Percentiles rank a stretch among this genome's conserved stretches.
Evolutionary conservation across 2,113 vertebrate species (phyloP).

Genomic region (Oreochromis aureus): DNA sequence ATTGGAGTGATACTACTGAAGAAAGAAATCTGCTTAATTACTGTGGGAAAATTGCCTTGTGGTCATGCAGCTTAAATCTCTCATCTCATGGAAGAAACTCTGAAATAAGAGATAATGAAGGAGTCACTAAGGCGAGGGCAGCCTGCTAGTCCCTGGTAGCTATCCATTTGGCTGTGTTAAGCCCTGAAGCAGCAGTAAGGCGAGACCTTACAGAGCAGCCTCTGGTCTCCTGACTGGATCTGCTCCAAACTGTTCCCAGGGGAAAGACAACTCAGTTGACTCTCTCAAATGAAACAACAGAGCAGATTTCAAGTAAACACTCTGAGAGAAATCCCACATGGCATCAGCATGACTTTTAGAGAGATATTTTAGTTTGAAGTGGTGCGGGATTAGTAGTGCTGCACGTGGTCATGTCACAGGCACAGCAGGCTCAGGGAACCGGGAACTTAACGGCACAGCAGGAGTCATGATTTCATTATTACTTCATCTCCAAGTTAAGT

Average conservation of each 20-base stretch:
- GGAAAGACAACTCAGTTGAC: constrained; percentile 25
- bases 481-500: neutral
- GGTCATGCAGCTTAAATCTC: neutral
- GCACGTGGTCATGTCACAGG: neutral
- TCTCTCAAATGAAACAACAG: neutral
- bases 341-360: neutral
- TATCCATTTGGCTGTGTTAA: constrained; percentile 14
- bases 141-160: constrained; percentile 28
- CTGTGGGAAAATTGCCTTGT: neutral
- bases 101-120: constrained; percentile 10
- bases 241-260: constrained; percentile 21
- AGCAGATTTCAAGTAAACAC: neutral
- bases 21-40: neutral
- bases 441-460: neutral
- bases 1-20: neutral
- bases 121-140: constrained; percentile 5
- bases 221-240: constrained; percentile 45
- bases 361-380: neutral
- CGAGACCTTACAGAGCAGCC: constrained; percentile 23
- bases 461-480: neutral
- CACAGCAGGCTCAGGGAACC: neutral
- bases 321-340: neutral
- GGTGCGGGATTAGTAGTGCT: neutral
- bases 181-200: constrained; percentile 25
- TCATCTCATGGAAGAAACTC: neutral